Base-by-base conservation (phyloP, 2,888 invertebrate species). In the Elysia crispata region DNA sequence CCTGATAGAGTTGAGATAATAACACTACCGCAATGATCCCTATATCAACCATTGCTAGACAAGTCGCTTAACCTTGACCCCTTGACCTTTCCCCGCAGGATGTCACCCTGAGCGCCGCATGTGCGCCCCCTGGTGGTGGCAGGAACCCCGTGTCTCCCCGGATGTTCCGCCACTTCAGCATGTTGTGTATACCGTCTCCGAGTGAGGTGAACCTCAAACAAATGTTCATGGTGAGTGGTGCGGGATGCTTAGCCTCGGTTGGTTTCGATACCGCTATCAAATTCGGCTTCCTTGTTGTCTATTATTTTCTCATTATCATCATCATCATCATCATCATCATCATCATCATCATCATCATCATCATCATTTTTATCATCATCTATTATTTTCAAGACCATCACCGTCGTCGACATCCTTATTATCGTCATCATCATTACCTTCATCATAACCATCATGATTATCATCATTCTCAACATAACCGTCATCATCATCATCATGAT, bases 51-150 rank as follows among this genome's bases (percentile, higher is more conserved):
- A 8, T 76, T 20, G 25, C n/a, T 49, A 33, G 20, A 33, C 31
- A 15, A 25, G n/a, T 18, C 49, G n/a, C 28, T 67, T 8, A n/a
- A 49, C 18, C 20, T 62, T 67, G 6, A 41, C 31, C 75, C 15
- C 74, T 31, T 33, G 20, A 50, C n/a, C 41, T 54, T 73, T 62
- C 54, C 70, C 66, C 83, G 23, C 86, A 92, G 90, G 96, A 97
- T 91, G 95, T 97, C 60, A 95, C 96, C 0, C 83, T 92, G 73
- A 90, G 90, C 57, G 91, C 92, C 50, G 92, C 92, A 0, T 92
- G 92, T 88, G 92, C 91, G 23, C 92, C 92, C 33, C 92, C 92
- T 84, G 92, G 92, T 84, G 92, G 92, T 75, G 92, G 92, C 41
- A 87, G 92, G 80, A 92, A 92, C 86, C 88, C 88, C 5, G 89